phyloP scores from a whole-genome alignment of 2,888 invertebrate genomes.

The Hermaeophaga mercurialis region DNA sequence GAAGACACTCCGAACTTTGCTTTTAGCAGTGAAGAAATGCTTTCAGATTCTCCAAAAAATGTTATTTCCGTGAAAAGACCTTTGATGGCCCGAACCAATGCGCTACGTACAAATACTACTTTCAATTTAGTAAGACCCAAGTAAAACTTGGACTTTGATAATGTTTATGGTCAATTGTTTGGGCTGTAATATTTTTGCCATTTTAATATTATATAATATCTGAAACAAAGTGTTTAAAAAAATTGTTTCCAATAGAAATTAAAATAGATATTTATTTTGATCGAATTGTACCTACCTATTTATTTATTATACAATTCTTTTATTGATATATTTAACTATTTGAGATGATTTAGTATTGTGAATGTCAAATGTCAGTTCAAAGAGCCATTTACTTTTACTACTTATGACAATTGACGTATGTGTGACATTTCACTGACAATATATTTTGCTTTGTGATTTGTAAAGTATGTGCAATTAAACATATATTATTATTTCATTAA shows the following conservation, averaged over 20 bases:
- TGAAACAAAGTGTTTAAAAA: too few relatives aligned
- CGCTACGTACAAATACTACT: conserved; percentile 52
- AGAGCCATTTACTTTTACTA: too few relatives aligned
- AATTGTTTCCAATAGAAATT: too few relatives aligned
- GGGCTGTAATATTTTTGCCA: conserved; percentile 7
- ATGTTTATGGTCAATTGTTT: conserved; percentile 28
- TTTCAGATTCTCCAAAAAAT: conserved; percentile 40
- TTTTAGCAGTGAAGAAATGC: conserved; percentile 46
- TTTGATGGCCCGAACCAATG: conserved; percentile 53
- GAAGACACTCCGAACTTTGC: conserved; percentile 46
- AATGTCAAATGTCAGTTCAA: too few relatives aligned
- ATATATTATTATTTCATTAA: neutral
- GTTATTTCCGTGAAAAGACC: conserved; percentile 36
- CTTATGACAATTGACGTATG: too few relatives aligned
- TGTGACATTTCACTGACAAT: too few relatives aligned
- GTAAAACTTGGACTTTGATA: conserved; percentile 21
- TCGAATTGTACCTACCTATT: too few relatives aligned
- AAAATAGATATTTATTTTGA: too few relatives aligned
- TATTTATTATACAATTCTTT: too few relatives aligned
- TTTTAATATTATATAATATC: neutral
- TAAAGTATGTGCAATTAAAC: neutral
- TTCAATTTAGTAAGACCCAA: conserved; percentile 57
- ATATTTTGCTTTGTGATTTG: too few relatives aligned
- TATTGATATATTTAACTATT: too few relatives aligned
- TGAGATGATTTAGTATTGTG: too few relatives aligned